Evolutionary conservation across 2,888 invertebrate genomes (phyloP).

Genomic region (Lithophane semibrunnea): DNA sequence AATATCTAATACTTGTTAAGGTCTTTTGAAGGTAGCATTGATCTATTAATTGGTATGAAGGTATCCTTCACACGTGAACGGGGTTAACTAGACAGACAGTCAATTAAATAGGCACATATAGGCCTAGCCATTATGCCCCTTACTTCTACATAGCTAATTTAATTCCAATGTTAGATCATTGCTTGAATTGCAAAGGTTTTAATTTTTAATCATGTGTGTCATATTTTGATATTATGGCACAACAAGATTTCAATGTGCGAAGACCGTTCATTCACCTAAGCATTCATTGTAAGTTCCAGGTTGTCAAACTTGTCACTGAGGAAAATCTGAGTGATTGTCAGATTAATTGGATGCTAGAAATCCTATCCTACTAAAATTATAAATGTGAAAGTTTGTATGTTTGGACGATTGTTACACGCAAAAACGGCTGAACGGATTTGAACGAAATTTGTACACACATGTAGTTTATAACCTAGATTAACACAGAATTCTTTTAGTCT

Average conservation of each 20-base stretch:
- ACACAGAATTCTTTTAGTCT: too few species aligned
- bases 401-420: too few species aligned
- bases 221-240: background rate
- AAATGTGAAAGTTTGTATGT: too few species aligned
- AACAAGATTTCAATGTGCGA: background rate
- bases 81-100: background rate
- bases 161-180: too few species aligned
- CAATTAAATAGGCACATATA: background rate
- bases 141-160: background rate
- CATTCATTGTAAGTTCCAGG: background rate
- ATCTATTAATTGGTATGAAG: slow-evolving; percentile 28
- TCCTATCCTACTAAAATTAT: too few species aligned
- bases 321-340: background rate
- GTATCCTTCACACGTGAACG: background rate
- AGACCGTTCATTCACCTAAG: too few species aligned
- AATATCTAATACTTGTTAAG: slow-evolving; percentile 22
- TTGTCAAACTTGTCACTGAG: too few species aligned
- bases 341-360: background rate
- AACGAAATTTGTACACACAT: too few species aligned
- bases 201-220: background rate
- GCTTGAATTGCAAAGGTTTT: background rate
- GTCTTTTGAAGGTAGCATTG: slow-evolving; percentile 27
- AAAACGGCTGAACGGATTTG: too few species aligned
- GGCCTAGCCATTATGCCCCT: background rate
- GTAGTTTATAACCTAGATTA: too few species aligned